Percentiles rank a stretch among this genome's conserved stretches.
These are phyloP conservation scores for Scomberomorus guttatus DNA, from an alignment of 2,797 vertebrate genomes.

Conservation along the genomic window DNA sequence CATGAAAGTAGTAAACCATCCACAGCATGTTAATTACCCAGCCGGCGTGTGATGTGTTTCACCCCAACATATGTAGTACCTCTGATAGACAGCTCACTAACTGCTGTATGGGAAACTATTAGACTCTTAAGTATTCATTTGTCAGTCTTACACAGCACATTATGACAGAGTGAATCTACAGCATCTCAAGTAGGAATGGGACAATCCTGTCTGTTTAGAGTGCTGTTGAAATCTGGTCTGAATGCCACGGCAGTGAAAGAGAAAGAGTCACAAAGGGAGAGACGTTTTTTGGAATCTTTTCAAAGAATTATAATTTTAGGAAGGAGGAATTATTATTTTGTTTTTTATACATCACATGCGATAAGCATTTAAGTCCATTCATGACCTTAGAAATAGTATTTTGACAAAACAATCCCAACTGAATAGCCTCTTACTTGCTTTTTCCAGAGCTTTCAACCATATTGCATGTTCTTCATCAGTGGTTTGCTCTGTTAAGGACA, in stretches of 20 bases:
- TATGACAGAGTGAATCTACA: conserved; percentile 35
- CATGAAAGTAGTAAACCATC: conserved; percentile 26
- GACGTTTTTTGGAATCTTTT: neutral
- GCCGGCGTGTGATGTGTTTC: conserved; percentile 32
- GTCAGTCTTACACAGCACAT: conserved; percentile 31
- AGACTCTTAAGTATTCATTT: conserved; percentile 34
- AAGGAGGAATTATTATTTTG: no score
- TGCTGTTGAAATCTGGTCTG: neutral
- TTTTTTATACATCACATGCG: neutral
- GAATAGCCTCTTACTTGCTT: no score
- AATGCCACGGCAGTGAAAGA: neutral
- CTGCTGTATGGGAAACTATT: conserved; percentile 26
- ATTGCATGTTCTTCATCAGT: neutral
- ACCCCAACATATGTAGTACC: conserved; percentile 25
- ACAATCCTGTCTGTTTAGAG: neutral
- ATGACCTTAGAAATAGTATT: neutral
- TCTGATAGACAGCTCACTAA: conserved; percentile 1
- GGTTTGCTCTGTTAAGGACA: neutral
- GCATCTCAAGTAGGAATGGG: neutral
- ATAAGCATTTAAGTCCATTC: neutral
- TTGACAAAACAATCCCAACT: neutral
- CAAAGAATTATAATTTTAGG: neutral
- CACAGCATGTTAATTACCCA: conserved; percentile 15
- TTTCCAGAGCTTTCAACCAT: neutral
- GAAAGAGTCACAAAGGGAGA: neutral